phyloP scores from a whole-genome alignment of 2,888 invertebrate genomes.

The Terebella lapidaria region DNA sequence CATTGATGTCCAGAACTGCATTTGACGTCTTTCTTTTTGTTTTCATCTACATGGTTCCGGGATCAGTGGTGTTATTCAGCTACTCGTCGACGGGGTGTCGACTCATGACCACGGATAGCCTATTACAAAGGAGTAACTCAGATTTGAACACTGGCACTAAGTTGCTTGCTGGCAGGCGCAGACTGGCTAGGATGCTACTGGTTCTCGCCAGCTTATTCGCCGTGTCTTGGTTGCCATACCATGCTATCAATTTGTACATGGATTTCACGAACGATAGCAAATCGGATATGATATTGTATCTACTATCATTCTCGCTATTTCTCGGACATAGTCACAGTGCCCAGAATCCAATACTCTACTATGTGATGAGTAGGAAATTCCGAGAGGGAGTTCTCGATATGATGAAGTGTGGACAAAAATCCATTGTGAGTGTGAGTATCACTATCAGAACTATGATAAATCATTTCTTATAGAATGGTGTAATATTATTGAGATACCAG shows the following conservation, averaged over 20 bases:
- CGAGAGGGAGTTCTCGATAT: conserved; percentile 7
- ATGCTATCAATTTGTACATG: conserved; percentile 18
- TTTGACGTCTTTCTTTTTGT: conserved; percentile 69
- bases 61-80: conserved; percentile 54
- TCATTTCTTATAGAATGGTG: too few species aligned
- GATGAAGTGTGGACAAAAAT: background rate
- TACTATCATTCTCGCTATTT: conserved; percentile 21
- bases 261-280: conserved; percentile 12
- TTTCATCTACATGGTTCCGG: conserved; percentile 73
- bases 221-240: conserved; percentile 68
- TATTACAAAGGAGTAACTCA: conserved; percentile 34
- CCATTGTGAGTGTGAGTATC: too few species aligned
- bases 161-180: conserved; percentile 51
- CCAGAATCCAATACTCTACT: conserved; percentile 29
- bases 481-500: too few species aligned
- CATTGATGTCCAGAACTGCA: conserved; percentile 52
- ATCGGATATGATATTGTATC: conserved; percentile 2
- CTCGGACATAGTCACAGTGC: conserved; percentile 28
- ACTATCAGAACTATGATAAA: too few species aligned
- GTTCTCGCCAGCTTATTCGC: conserved; percentile 72
- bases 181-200: conserved; percentile 73
- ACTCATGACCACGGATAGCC: conserved; percentile 42
- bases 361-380: conserved; percentile 24
- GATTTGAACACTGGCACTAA: conserved; percentile 19
- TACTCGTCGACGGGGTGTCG: conserved; percentile 56